Percentiles rank a stretch among this genome's conserved stretches.
Evolutionary conservation across 2,888 invertebrate genomes (phyloP).

Genomic region (Exephanes ischioxanthus): DNA sequence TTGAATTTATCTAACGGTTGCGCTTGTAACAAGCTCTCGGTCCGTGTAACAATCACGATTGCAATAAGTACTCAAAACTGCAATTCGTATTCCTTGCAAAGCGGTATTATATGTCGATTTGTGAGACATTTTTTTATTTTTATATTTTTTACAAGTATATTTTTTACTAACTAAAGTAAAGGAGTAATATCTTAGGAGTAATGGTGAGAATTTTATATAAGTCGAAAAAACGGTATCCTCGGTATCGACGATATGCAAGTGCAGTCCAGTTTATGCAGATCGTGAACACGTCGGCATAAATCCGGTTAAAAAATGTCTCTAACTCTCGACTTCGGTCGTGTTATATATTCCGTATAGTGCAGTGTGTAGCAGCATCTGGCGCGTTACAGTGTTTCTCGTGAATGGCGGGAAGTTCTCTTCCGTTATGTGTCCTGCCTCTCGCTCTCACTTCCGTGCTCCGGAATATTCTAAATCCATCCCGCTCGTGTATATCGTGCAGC

Average conservation of each 20-base stretch:
- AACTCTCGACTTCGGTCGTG: not conserved
- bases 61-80: too few relatives aligned
- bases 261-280: not conserved
- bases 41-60: too few relatives aligned
- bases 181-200: too few relatives aligned
- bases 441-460: conserved; percentile 25
- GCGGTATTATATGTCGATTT: too few relatives aligned
- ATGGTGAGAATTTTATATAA: not conserved
- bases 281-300: not conserved
- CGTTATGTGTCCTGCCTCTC: conserved; percentile 47
- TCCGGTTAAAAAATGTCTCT: conserved; percentile 7
- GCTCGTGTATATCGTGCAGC: conserved; percentile 4
- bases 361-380: conserved; percentile 60
- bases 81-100: too few relatives aligned
- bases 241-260: not conserved
- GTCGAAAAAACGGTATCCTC: not conserved
- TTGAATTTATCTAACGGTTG: too few relatives aligned
- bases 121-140: too few relatives aligned
- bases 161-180: too few relatives aligned
- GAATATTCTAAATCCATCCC: conserved; percentile 45
- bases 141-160: too few relatives aligned
- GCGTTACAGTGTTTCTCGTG: conserved; percentile 38
- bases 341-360: not conserved
- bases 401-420: conserved; percentile 58
- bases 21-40: too few relatives aligned